A percentile compares a stretch with the other conserved stretches of the same genome.
These are phyloP conservation scores for Ormyrus rosae DNA, from an alignment of 2,888 invertebrate species.

Conservation along the genomic window DNA sequence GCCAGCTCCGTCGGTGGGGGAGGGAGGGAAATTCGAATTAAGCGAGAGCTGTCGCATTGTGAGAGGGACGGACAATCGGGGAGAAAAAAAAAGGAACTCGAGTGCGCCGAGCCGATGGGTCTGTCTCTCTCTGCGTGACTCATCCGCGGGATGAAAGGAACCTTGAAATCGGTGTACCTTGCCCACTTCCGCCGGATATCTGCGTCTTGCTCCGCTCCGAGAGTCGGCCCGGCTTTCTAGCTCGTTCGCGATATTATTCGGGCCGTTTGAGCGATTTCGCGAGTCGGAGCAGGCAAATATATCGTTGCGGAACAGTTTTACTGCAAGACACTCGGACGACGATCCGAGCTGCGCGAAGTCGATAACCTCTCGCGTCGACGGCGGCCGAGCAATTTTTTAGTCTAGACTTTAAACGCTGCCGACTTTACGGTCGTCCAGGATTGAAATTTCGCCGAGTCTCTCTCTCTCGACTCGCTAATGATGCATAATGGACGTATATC, in stretches of 20 bases:
- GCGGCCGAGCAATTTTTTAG: background rate
- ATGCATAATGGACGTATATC: background rate
- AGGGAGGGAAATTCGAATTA: background rate
- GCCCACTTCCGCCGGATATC: conserved; percentile 46
- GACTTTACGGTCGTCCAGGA: background rate
- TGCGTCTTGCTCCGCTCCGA: conserved; percentile 15
- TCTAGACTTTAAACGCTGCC: background rate
- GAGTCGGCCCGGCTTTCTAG: no score
- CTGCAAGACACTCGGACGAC: no score
- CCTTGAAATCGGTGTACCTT: conserved; percentile 19
- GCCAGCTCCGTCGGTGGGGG: background rate
- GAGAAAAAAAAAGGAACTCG: no score
- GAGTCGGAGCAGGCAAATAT: no score
- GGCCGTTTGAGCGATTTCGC: no score
- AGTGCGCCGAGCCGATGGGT: background rate
- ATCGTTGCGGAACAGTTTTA: no score
- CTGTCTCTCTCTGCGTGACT: conserved; percentile 17
- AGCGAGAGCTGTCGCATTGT: background rate
- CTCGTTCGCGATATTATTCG: no score
- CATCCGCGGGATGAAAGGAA: conserved; percentile 14
- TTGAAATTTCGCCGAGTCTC: background rate
- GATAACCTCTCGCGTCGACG: no score
- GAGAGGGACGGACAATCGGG: no score
- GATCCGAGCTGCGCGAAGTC: no score
- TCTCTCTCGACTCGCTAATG: background rate